phyloP scores from a whole-genome alignment of 1,140 invertebrate genomes.

The Pteromalus puparum region DNA sequence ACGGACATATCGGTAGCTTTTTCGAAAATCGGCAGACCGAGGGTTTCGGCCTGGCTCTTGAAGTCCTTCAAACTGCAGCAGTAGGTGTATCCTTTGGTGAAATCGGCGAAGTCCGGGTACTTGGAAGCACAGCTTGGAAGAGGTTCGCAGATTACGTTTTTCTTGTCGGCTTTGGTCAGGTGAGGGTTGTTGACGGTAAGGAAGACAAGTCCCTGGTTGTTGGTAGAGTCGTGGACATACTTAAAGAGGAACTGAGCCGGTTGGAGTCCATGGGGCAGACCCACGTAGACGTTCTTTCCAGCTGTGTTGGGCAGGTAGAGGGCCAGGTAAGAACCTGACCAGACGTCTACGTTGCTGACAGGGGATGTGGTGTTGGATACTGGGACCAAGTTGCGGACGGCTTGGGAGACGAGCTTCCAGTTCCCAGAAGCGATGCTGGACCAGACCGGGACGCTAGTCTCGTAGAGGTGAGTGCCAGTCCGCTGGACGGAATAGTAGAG shows the following conservation, averaged over 20 bases:
- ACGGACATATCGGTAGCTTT: too few species aligned
- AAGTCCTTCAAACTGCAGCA: slow-evolving; percentile 12
- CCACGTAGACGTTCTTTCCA: too few species aligned
- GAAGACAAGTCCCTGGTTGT: neutral
- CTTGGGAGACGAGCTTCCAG: neutral
- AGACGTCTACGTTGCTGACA: neutral
- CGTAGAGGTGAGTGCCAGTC: neutral
- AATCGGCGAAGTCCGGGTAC: neutral
- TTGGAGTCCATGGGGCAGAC: too few species aligned
- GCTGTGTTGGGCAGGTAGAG: too few species aligned
- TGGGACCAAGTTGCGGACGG: neutral
- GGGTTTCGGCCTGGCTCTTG: neutral
- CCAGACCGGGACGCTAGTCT: neutral
- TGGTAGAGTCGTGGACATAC: neutral
- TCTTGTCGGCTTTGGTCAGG: neutral
- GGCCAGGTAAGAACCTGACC: neutral
- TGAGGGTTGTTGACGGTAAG: neutral
- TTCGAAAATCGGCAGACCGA: neutral
- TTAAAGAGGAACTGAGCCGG: slow-evolving; percentile 5
- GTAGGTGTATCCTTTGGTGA: slow-evolving; percentile 17
- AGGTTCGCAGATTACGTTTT: neutral
- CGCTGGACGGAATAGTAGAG: too few species aligned
- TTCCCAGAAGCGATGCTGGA: neutral
- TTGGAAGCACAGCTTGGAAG: neutral
- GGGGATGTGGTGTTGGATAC: neutral